These are phyloP conservation scores for Drosophila prosaltans DNA, from an alignment of 1,140 invertebrate species.

Conservation along the genomic window DNA sequence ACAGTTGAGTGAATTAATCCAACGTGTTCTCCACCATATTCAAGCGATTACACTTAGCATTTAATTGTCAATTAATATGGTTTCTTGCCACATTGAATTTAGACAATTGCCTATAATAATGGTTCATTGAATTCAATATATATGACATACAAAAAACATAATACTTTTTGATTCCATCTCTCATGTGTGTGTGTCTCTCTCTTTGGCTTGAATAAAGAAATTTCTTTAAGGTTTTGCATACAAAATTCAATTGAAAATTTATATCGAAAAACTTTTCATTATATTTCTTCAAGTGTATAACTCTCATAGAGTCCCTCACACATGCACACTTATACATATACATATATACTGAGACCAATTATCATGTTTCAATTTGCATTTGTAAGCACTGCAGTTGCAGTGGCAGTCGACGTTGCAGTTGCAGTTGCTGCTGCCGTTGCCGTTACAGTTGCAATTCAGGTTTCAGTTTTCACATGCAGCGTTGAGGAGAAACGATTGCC, in stretches of 20 bases:
- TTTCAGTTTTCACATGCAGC: constrained; percentile 21
- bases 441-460: constrained; percentile 27
- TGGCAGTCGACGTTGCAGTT: constrained; percentile 11
- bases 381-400: constrained; percentile 61
- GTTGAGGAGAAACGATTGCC: constrained; percentile 24
- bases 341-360: constrained; percentile 54
- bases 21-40: constrained; percentile 15
- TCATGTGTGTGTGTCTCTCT: too few species aligned
- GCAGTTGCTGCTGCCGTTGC: constrained; percentile 41
- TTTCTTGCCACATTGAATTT: too few species aligned
- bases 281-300: constrained; percentile 2
- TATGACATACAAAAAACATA: too few species aligned
- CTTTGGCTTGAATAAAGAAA: too few species aligned
- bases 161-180: too few species aligned
- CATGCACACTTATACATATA: constrained; percentile 4
- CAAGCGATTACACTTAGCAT: neutral
- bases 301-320: neutral
- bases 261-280: too few species aligned
- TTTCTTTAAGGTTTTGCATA: too few species aligned
- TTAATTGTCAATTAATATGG: neutral
- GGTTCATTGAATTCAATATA: too few species aligned
- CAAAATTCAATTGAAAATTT: too few species aligned
- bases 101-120: too few species aligned
- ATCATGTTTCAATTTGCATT: constrained; percentile 74
- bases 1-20: constrained; percentile 71